Percentiles rank a stretch among this genome's conserved stretches.
Conservation (phyloP, 2,113 vertebrate species). For the Speoplatyrhinus poulsoni region DNA sequence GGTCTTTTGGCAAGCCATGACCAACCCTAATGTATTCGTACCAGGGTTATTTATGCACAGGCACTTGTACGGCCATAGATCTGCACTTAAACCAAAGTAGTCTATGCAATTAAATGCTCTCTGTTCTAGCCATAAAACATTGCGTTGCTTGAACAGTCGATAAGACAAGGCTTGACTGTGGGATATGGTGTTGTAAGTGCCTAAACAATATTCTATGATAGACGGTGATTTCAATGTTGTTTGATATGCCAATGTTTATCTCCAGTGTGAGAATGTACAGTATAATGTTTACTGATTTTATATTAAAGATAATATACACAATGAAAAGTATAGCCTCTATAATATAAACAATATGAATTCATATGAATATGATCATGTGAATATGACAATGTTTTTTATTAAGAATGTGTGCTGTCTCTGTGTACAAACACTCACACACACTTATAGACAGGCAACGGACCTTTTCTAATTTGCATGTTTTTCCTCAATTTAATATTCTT, state of each 20-base stretch:
- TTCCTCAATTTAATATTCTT: constrained; percentile 26
- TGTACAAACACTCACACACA: not conserved
- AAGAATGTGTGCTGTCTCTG: not conserved
- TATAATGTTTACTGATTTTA: not conserved
- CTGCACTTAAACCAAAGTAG: constrained; percentile 47
- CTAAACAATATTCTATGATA: too few relatives aligned
- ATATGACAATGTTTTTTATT: not conserved
- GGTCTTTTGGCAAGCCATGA: constrained; percentile 65
- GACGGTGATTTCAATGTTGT: constrained; percentile 12
- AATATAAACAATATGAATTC: not conserved
- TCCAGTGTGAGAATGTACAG: too few relatives aligned
- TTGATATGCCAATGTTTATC: constrained; percentile 17
- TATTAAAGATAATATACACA: constrained; percentile 15
- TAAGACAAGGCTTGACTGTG: constrained; percentile 17
- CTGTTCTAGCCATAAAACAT: constrained; percentile 40
- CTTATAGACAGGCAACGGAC: constrained; percentile 26
- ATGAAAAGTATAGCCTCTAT: constrained; percentile 22
- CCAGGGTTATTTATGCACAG: constrained; percentile 27
- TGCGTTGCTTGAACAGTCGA: constrained; percentile 7
- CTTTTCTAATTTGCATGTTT: constrained; percentile 39
- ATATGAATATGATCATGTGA: not conserved
- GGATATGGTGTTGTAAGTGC: not conserved
- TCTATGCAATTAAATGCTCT: constrained; percentile 50
- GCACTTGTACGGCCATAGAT: constrained; percentile 56
- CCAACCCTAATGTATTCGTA: constrained; percentile 46